These are phyloP conservation scores for Hypomecis punctinalis DNA, from an alignment of 2,888 invertebrate species.

Conservation along the genomic window DNA sequence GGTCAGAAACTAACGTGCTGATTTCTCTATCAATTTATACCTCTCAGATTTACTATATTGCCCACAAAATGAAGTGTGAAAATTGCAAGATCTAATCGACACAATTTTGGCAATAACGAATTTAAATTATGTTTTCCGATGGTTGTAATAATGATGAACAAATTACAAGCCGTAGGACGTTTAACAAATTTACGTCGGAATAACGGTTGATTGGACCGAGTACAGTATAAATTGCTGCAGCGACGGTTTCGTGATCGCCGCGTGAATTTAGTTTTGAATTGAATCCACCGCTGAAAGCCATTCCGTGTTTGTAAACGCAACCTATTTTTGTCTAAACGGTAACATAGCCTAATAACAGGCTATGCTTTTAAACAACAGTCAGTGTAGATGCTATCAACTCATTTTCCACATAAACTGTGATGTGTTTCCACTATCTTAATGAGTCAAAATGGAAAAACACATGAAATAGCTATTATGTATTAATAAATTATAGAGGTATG, in stretches of 20 bases:
- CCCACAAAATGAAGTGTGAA: too few relatives aligned
- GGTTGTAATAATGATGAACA: too few relatives aligned
- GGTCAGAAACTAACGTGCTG: too few relatives aligned
- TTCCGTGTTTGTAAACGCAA: slow-evolving; percentile 47
- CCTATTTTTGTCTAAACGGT: slow-evolving; percentile 22
- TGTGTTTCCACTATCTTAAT: slow-evolving; percentile 15
- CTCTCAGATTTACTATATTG: too few relatives aligned
- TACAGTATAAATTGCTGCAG: slow-evolving; percentile 22
- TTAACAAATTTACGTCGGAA: not conserved
- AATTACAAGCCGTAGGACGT: too few relatives aligned
- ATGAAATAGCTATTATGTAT: slow-evolving; percentile 18
- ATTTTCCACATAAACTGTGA: slow-evolving; percentile 8
- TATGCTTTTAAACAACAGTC: slow-evolving; percentile 28
- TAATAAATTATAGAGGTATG: not conserved
- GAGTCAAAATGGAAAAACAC: slow-evolving; percentile 13
- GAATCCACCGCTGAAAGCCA: slow-evolving; percentile 46
- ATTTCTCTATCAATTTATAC: too few relatives aligned
- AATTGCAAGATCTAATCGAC: too few relatives aligned
- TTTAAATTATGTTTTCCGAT: too few relatives aligned
- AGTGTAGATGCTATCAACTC: slow-evolving; percentile 23
- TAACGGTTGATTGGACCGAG: slow-evolving; percentile 16
- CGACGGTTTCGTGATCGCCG: slow-evolving; percentile 28
- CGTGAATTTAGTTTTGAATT: slow-evolving; percentile 33
- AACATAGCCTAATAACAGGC: slow-evolving; percentile 25
- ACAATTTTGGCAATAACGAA: too few relatives aligned